Base-by-base conservation (phyloP, 2,888 invertebrate species). In the Boloria euphrosyne region DNA sequence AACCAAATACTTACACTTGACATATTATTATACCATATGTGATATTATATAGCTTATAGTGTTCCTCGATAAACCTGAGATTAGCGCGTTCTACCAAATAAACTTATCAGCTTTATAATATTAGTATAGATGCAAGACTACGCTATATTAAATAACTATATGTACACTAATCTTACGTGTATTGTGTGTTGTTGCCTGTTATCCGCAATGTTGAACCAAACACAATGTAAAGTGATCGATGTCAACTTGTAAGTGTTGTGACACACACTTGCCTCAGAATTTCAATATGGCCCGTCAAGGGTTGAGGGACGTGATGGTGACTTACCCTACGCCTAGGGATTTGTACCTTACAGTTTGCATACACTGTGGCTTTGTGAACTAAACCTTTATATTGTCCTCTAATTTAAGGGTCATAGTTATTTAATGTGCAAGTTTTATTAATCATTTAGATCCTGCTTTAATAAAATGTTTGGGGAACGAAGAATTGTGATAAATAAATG, bases 201-300 rank as follows among this genome's bases (percentile, higher is more conserved):
- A 38, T 10, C 38, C 31, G 49, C 13, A 59, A 59, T 49, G 49
- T 18, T 38, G 31, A 50, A 50, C 31, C 58, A 18, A 53, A 53
- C 4, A 47, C 52, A 47, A 46, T 44, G 62, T 54, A 51, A 50
- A 68, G 54, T 60, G 67, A 69, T 67, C 67, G 62, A 67, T 68
- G 65, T 68, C 65, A 66, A 63, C 49, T 46, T 49, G 55, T 50
- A 58, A 53, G 58, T 66, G 66, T 70, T 67, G 60, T 69, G 71
- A 59, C 65, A 76, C 73, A 75, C 78, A 73, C 66, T 57, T 57
- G 66, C 74, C 76, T 71, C 68, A 78, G 80, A 81, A 82, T 82
- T 82, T 83, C 79, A 84, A 82, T 81, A 78, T 77, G 74, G 72
- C 62, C 75, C 74, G 75, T 78, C 77, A 78, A 79, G 76, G 78